Conservation (phyloP, 2,113 vertebrate species). For the Trichechus manatus region DNA sequence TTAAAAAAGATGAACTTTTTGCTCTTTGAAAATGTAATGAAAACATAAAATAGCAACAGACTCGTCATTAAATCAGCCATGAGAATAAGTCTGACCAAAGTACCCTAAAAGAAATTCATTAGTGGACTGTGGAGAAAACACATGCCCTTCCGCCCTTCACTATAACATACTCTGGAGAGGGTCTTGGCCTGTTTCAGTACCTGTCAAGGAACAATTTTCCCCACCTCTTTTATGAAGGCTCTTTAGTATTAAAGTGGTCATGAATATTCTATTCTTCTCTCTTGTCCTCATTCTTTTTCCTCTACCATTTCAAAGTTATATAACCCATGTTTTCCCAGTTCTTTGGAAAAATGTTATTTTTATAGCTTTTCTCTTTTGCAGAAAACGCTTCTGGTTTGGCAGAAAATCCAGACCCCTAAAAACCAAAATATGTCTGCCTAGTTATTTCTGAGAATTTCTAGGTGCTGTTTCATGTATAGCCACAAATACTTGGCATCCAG, state of each 20-base stretch:
- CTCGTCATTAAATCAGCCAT: conserved; percentile 41
- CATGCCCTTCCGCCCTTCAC: neutral
- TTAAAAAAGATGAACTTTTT: conserved; percentile 64
- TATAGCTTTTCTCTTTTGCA: neutral
- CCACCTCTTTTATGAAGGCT: neutral
- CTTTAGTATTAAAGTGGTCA: neutral
- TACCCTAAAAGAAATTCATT: neutral
- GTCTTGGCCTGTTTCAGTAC: neutral
- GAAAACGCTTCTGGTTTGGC: neutral
- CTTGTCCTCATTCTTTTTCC: neutral
- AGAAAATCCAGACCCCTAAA: neutral
- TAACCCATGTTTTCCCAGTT: neutral
- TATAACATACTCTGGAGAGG: neutral
- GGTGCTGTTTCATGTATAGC: neutral
- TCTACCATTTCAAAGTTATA: neutral
- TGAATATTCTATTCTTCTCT: neutral
- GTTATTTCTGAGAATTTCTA: neutral
- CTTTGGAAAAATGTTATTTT: neutral
- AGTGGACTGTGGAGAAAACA: neutral
- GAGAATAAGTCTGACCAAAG: neutral
- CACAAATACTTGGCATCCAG: neutral
- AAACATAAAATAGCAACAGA: conserved; percentile 50
- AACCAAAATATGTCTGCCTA: neutral
- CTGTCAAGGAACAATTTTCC: neutral
- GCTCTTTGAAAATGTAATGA: conserved; percentile 51